phyloP scores from a whole-genome alignment of 2,113 vertebrate species.

The Nothocercus nigrocapillus region DNA sequence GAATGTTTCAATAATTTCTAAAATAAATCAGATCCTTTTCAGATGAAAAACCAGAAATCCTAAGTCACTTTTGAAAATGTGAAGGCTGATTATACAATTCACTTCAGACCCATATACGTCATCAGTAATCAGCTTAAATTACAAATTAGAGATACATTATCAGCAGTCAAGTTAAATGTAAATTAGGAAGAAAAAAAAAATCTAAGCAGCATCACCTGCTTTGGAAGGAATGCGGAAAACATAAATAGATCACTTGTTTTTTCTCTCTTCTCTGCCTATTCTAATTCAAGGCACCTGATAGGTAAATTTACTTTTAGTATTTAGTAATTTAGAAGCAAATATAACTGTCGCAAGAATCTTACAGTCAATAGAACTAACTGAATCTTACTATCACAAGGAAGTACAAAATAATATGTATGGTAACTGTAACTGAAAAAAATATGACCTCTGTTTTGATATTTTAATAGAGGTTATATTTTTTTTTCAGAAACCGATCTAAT shows the following conservation, averaged over 20 bases:
- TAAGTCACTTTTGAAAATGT: constrained; percentile 57
- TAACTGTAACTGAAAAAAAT: background rate
- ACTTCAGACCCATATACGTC: constrained; percentile 56
- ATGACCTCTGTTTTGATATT: too few species aligned
- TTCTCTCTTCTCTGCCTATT: background rate
- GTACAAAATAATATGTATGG: background rate
- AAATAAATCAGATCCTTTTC: constrained; percentile 41
- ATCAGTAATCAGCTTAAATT: constrained; percentile 70
- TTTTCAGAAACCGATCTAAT: background rate
- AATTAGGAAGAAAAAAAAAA: constrained; percentile 52
- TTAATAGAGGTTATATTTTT: background rate
- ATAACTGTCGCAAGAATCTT: background rate
- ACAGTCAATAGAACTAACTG: background rate
- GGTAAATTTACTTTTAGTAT: background rate
- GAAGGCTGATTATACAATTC: constrained; percentile 69
- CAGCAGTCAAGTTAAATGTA: constrained; percentile 59
- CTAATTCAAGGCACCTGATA: background rate
- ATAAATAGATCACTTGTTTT: constrained; percentile 7
- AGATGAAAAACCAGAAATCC: constrained; percentile 47
- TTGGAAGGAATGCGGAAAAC: constrained; percentile 15
- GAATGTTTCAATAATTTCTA: constrained; percentile 16
- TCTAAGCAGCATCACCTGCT: constrained; percentile 49
- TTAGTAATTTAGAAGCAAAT: background rate
- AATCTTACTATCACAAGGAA: background rate
- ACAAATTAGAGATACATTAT: constrained; percentile 68